Conservation (phyloP, 2,888 invertebrate species). For the Hololepta plana region DNA sequence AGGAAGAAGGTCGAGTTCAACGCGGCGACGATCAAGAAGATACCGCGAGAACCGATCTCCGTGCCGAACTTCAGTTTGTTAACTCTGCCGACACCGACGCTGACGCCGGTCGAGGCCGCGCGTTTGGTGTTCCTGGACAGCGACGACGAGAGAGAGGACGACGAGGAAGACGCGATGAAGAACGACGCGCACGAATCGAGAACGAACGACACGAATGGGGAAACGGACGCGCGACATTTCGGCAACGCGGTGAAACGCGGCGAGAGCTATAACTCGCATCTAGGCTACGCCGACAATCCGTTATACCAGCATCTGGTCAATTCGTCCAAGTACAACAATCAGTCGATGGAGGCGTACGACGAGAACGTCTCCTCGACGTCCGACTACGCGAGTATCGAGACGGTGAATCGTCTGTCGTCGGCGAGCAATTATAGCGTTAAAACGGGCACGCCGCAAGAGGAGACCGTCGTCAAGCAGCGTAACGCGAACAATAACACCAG, state of each 20-base stretch:
- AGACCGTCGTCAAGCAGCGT: conserved; percentile 15
- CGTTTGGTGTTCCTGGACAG: conserved; percentile 52
- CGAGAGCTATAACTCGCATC: conserved; percentile 36
- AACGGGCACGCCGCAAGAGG: conserved; percentile 24
- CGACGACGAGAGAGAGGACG: conserved; percentile 47
- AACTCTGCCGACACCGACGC: conserved; percentile 41
- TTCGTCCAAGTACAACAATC: conserved; percentile 39
- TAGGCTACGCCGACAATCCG: conserved; percentile 28
- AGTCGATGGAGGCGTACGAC: conserved; percentile 35
- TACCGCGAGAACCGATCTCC: conserved; percentile 50
- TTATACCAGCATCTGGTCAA: conserved; percentile 36
- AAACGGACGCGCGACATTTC: conserved; percentile 2
- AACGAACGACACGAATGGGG: conserved; percentile 7
- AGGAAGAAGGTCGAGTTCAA: conserved; percentile 24
- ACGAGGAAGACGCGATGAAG: conserved; percentile 21
- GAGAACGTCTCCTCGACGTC: conserved; percentile 47
- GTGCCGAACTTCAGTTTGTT: conserved; percentile 53
- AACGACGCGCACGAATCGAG: conserved; percentile 2
- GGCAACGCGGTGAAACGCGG: conserved; percentile 31
- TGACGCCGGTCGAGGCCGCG: conserved; percentile 49
- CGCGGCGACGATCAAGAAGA: conserved; percentile 20
- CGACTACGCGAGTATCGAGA: conserved; percentile 59
- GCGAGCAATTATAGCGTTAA: conserved; percentile 29
- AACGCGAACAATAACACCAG: no score
- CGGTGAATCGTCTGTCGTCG: conserved; percentile 36